Percentiles rank a stretch among this genome's conserved stretches.
Evolutionary conservation across 2,888 invertebrate species (phyloP).

Genomic region (Colletes collaris): DNA sequence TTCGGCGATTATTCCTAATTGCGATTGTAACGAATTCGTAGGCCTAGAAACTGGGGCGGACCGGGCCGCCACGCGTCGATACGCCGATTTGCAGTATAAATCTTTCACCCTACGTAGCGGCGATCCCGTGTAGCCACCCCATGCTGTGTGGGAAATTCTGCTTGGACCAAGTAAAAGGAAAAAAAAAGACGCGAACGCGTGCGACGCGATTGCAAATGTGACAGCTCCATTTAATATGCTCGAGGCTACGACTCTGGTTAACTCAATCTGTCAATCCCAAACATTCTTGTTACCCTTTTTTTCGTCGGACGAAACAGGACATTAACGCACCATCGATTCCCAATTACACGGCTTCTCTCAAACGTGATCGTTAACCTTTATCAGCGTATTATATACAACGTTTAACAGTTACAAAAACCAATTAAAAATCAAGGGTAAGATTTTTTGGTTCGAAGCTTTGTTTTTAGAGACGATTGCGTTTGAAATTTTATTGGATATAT

Average conservation of each 20-base stretch:
- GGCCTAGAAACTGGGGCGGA: constrained; percentile 56
- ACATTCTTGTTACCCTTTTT: constrained; percentile 54
- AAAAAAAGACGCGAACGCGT: constrained; percentile 63
- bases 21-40: constrained; percentile 78
- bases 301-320: neutral
- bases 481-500: too few species aligned
- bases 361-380: too few species aligned
- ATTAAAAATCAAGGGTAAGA: too few species aligned
- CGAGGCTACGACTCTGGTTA: constrained; percentile 60
- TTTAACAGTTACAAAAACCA: too few species aligned
- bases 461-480: too few species aligned
- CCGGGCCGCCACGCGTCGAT: constrained; percentile 72
- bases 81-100: constrained; percentile 72
- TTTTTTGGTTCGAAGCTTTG: too few species aligned
- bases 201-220: constrained; percentile 60
- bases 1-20: constrained; percentile 79
- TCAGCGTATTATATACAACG: too few species aligned
- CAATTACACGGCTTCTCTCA: too few species aligned
- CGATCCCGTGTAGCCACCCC: constrained; percentile 65
- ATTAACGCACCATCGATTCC: too few species aligned
- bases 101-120: constrained; percentile 67
- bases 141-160: constrained; percentile 77
- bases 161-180: constrained; percentile 59
- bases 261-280: constrained; percentile 70
- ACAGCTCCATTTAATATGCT: constrained; percentile 73